Conservation (phyloP, 2,888 invertebrate genomes). For the Criorhina ranunculi region DNA sequence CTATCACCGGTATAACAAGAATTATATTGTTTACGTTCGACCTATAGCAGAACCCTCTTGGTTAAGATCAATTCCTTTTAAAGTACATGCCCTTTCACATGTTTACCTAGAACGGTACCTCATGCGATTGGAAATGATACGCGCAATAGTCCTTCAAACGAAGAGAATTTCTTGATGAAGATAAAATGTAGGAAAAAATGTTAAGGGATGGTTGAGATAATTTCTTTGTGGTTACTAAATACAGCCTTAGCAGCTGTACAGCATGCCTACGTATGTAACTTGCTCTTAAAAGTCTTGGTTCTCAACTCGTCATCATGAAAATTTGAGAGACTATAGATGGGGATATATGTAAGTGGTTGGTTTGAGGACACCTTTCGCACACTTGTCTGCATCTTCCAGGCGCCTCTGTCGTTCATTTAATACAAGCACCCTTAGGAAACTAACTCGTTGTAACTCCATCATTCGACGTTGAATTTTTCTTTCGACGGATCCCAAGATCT, state of each 20-base stretch:
- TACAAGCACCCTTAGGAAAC: too few species aligned
- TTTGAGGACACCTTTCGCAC: too few species aligned
- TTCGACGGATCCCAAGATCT: too few species aligned
- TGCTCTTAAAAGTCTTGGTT: too few species aligned
- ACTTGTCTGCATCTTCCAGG: too few species aligned
- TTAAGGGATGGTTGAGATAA: neutral
- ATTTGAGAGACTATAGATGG: too few species aligned
- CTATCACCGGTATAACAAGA: neutral
- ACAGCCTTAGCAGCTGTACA: neutral
- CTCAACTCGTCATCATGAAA: too few species aligned
- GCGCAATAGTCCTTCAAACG: neutral
- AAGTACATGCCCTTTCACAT: conserved; percentile 16
- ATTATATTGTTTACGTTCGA: conserved; percentile 10
- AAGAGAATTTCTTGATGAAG: neutral
- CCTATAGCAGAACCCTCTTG: conserved; percentile 1
- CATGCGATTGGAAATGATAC: neutral
- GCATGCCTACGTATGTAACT: too few species aligned
- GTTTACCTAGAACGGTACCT: conserved; percentile 5
- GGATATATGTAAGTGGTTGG: too few species aligned
- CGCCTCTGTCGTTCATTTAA: too few species aligned
- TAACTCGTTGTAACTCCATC: too few species aligned
- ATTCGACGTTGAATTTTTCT: too few species aligned
- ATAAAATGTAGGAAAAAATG: conserved; percentile 2
- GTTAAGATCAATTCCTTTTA: neutral
- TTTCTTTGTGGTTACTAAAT: neutral